phyloP scores from a whole-genome alignment of 2,113 vertebrate genomes.

The Cnemophilus loriae region DNA sequence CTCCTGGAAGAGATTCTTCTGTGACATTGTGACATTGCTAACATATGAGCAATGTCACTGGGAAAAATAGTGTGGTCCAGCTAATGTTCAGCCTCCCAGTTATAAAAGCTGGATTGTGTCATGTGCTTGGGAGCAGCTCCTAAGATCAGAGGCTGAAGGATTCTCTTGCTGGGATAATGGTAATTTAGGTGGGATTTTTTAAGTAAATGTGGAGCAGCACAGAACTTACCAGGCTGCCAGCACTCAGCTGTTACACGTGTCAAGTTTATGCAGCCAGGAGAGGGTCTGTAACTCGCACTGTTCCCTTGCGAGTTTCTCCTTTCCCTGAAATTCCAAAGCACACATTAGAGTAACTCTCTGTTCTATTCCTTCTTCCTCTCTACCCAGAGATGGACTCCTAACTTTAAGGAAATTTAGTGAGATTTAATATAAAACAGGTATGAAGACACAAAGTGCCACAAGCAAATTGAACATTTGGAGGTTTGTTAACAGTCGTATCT shows the following conservation, averaged over 20 bases:
- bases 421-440: neutral
- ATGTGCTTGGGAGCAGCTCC: neutral
- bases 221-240: neutral
- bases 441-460: neutral
- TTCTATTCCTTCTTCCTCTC: neutral
- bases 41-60: neutral
- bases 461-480: neutral
- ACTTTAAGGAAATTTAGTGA: neutral
- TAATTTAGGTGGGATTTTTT: neutral
- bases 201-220: neutral
- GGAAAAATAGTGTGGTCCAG: neutral
- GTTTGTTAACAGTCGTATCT: neutral
- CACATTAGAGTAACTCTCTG: neutral
- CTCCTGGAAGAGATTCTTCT: neutral
- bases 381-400: neutral
- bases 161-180: neutral
- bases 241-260: fast-evolving
- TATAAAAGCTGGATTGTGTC: neutral
- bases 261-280: neutral
- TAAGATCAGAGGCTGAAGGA: neutral
- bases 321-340: neutral
- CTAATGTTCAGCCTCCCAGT: neutral
- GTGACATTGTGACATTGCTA: neutral
- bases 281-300: neutral
- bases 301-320: neutral